Conservation (phyloP, 2,797 vertebrate genomes). For the Oreonectes daqikongensis region DNA sequence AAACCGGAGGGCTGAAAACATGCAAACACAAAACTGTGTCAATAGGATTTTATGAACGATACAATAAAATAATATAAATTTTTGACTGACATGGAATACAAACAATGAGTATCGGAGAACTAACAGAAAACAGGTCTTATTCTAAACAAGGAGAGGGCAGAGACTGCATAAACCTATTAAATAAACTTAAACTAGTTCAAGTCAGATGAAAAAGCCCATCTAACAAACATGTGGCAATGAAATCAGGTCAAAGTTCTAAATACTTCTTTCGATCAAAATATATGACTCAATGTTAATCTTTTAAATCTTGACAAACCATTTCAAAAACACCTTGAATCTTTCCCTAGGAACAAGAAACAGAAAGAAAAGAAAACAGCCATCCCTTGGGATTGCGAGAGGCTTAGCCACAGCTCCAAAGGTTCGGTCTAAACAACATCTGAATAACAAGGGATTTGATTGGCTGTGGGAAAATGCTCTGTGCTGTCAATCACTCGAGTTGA, state of each 20-base stretch:
- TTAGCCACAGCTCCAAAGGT: constrained; percentile 22
- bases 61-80: background rate
- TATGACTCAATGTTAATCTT: background rate
- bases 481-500: constrained; percentile 29
- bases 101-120: background rate
- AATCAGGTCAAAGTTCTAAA: background rate
- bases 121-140: background rate
- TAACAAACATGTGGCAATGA: background rate
- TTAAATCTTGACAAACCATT: constrained; percentile 4
- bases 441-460: constrained; percentile 48
- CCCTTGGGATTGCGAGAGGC: constrained; percentile 29
- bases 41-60: background rate
- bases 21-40: background rate
- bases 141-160: background rate
- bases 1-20: constrained; percentile 80
- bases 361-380: background rate
- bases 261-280: background rate
- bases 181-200: constrained; percentile 3
- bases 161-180: background rate
- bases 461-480: constrained; percentile 20
- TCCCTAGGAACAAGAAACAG: background rate
- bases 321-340: background rate
- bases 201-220: background rate
- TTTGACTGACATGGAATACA: background rate
- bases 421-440: constrained; percentile 44